Base-by-base conservation (phyloP, 1,140 invertebrate species). In the Pogonomyrmex californicus region DNA sequence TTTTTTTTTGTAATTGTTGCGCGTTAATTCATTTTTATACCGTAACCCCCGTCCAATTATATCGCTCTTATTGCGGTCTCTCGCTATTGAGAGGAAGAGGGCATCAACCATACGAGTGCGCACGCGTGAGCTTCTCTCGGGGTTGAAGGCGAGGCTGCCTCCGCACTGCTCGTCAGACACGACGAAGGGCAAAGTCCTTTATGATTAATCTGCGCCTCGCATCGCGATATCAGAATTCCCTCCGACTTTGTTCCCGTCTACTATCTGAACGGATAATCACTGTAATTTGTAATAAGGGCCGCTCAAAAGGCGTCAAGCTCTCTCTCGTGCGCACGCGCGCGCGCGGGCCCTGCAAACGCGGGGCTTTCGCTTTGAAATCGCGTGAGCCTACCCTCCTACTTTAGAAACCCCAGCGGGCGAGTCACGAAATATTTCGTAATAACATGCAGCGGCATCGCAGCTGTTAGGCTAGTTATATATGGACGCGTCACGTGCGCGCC, bases 171-270 rank as follows among this genome's bases (percentile, higher is more conserved):
- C 33, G 77, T 70, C 47, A 54, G 47, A 41, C 47, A 41, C 77
- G 63, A 81, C 63, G 62, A 81, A 68, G 47, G 63, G 47, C 77
- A 41, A 71, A 73, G 51, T 60, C 68, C 54, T 41, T 83, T 83
- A 83, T 83, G 79, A 83, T 75, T 83, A 83, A 83, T 83, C 66
- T 73, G 66, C 79, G 66, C 38, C 66, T 60, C 41, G 79, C 65
- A 58, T 71, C 79, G 30, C 68, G 54, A 83, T 73, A 75, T 75
- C 54, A 60, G 54, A 83, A 83, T 83, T 75, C 60, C 68, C 79
- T 60, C 30, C 79, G 56, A 58, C 79, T 83, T 83, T 73, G 68
- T 60, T 73, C 54, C 44, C 41, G 41, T 68, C 62, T 49, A 38
- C 71, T 75, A 62, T 75, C 68, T 71, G 68, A 83, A 83, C 56